phyloP scores from a whole-genome alignment of 2,113 vertebrate species.

The Aldabrachelys gigantea region DNA sequence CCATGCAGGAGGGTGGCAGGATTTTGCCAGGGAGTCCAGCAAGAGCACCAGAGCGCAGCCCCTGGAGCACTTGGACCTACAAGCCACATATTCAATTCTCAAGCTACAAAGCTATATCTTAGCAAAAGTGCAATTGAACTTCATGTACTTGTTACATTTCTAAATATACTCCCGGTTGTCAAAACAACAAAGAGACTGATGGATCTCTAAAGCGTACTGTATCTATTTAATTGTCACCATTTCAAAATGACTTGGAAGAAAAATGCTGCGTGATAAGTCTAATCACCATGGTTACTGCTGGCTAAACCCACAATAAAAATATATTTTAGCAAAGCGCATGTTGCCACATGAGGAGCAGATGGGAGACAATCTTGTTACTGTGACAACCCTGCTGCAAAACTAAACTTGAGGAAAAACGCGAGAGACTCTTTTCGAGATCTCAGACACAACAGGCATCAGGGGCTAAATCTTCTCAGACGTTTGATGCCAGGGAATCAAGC shows the following conservation, averaged over 20 bases:
- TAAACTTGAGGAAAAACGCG: conserved; percentile 62
- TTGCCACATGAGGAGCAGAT: conserved; percentile 65
- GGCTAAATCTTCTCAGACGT: conserved; percentile 54
- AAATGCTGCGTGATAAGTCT: conserved; percentile 83
- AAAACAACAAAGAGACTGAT: conserved; percentile 87
- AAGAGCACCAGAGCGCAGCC: conserved; percentile 47
- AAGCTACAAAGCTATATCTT: conserved; percentile 83
- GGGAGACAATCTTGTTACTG: conserved; percentile 66
- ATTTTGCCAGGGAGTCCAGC: conserved; percentile 51
- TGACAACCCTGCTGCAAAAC: conserved; percentile 60
- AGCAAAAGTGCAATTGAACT: conserved; percentile 86
- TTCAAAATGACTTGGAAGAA: conserved; percentile 82
- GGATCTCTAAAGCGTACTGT: conserved; percentile 83
- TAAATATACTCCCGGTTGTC: conserved; percentile 86
- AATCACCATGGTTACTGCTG: conserved; percentile 84
- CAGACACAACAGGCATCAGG: conserved; percentile 62
- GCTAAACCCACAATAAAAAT: conserved; percentile 76
- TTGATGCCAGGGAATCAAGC: conserved; percentile 12
- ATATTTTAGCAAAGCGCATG: conserved; percentile 70
- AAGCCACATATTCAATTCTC: conserved; percentile 84
- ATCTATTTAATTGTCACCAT: conserved; percentile 87
- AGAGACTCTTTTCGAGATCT: conserved; percentile 66
- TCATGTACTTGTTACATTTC: conserved; percentile 88
- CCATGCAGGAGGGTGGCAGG: neutral
- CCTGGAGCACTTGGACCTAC: conserved; percentile 76